phyloP scores from a whole-genome alignment of 2,888 invertebrate species.

The Lomographa bimaculata region DNA sequence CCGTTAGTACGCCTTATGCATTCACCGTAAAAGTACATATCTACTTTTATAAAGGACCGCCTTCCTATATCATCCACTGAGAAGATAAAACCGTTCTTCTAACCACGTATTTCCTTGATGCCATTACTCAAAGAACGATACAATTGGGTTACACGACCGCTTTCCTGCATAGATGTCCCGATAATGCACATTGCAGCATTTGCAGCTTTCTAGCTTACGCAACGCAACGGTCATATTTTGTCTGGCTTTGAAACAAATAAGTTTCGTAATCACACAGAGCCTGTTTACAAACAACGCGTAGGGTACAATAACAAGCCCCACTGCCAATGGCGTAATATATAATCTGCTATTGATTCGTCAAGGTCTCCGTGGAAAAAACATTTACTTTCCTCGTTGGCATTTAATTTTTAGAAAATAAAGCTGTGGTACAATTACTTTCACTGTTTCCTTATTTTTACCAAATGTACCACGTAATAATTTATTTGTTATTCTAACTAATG shows the following conservation, averaged over 20 bases:
- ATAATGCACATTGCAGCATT: too few species aligned
- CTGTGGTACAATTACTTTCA: not conserved
- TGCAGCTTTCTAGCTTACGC: constrained; percentile 62
- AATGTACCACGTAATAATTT: too few species aligned
- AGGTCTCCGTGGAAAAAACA: constrained; percentile 20
- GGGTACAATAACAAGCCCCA: constrained; percentile 28
- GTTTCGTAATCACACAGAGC: constrained; percentile 49
- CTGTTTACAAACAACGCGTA: constrained; percentile 39
- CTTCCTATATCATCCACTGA: constrained; percentile 16
- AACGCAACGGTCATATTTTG: constrained; percentile 53
- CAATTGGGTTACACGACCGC: constrained; percentile 19
- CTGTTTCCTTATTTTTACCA: too few species aligned
- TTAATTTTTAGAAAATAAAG: not conserved
- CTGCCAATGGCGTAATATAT: constrained; percentile 4
- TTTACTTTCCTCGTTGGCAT: too few species aligned
- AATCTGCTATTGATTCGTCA: constrained; percentile 9
- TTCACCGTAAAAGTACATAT: constrained; percentile 32
- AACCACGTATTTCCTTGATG: constrained; percentile 13
- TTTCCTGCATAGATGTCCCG: constrained; percentile 31
- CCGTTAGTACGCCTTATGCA: constrained; percentile 31
- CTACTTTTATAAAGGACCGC: constrained; percentile 23
- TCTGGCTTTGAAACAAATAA: constrained; percentile 53
- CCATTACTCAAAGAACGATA: constrained; percentile 14
- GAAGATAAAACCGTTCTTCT: constrained; percentile 1
- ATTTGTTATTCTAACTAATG: too few species aligned